Base-by-base conservation (phyloP, 2,113 vertebrate species). In the Lates calcarifer region DNA sequence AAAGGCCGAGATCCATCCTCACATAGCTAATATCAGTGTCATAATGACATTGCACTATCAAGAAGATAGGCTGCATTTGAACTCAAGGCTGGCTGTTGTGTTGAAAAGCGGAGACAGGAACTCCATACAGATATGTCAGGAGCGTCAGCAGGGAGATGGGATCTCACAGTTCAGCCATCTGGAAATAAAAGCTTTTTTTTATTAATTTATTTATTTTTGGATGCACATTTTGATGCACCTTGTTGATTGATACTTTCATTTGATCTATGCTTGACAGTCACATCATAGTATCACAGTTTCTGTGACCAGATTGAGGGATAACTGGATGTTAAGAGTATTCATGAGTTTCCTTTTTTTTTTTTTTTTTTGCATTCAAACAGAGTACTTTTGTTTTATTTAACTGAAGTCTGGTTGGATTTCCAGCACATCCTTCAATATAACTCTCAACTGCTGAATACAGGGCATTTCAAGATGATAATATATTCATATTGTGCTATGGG, bases 401-500 rank as follows among this genome's bases (percentile, higher is more conserved):
- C 70, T 29, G 65, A 80, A 31, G 65, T 69, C 58, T 29, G 73
- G 73, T 85, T 51, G 64, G 47, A 62, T 81, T 77, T 83, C 71
- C 74, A 6, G 28, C 61, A 10, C 49, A 74, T 75, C 69, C 56
- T 82, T 87, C 79, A 61, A 73, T 75, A 55, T 65, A 60, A 87
- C 80, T 67, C 75, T 74, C 76, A 22, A 53, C 67, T 18, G 81
- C 72, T 51, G 51, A 88, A 90, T 62, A 43, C 49, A 65, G 66
- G 45, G 74, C 88, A 82, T 80, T 84, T 77, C 10, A 4, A 69
- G 69, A 51, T 35, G 78, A 83, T 92, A 90, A 93, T 91, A 87
- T 89, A 91, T 93, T 93, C 87, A 89, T 82, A 83, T 76, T 77
- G 84, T 62, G 84, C 62, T 57, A 41, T 49, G 45, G 77, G 67